phyloP scores from a whole-genome alignment of 2,797 vertebrate species.

The Apodemus agrarius region DNA sequence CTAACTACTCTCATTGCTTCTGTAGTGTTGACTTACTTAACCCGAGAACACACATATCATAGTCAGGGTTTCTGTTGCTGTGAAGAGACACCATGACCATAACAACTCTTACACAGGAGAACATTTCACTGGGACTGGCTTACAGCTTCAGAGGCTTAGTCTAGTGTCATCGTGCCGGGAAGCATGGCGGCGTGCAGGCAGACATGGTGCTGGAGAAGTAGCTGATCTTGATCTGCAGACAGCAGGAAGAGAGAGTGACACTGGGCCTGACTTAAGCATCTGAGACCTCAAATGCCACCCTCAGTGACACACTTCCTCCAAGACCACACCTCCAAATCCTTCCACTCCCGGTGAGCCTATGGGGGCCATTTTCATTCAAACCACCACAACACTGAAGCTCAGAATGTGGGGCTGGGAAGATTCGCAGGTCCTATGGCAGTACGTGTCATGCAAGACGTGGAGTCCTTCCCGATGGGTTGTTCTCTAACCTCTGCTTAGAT shows the following conservation, averaged over 20 bases:
- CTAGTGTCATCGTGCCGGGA: neutral
- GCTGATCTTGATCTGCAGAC: no score
- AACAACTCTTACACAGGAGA: neutral
- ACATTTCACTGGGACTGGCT: neutral
- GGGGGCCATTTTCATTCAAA: neutral
- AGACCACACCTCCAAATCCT: neutral
- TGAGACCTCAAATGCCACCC: neutral
- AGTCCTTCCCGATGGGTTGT: neutral
- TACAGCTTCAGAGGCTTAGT: neutral
- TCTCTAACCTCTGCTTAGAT: neutral
- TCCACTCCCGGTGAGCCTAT: neutral
- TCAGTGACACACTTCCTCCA: neutral
- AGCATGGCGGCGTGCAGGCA: neutral
- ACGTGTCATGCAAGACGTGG: accelerated
- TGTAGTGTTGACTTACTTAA: neutral
- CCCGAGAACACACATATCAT: neutral
- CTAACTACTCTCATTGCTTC: neutral
- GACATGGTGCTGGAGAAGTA: neutral
- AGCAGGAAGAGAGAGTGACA: no score
- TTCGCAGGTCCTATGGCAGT: accelerated
- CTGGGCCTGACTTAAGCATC: neutral
- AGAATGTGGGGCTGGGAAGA: neutral
- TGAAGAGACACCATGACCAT: neutral
- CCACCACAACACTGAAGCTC: neutral
- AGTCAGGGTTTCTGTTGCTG: neutral